Evolutionary conservation across 2,888 invertebrate species (phyloP), one percentile per base, ranked within the genome.

Genomic region (Tenthredo mesomela): DNA sequence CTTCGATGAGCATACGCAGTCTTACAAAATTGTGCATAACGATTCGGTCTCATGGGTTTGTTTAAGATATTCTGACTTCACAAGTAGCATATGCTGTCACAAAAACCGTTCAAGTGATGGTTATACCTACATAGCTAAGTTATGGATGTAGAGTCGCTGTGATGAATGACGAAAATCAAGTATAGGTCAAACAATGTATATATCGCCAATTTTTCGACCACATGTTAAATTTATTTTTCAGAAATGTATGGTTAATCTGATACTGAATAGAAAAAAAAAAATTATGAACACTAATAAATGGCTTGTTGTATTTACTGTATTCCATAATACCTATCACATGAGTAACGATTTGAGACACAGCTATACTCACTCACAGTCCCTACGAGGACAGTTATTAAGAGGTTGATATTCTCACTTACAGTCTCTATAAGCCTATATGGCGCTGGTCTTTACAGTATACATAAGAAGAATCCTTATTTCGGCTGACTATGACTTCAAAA

Each of bases 251-350:
- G 40, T 6, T 5, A 50, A 43, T 33, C 47, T 37, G 37, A 18
- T 71, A 71, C 37, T 71, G 37, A 37, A 87, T 94, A 94, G 89
- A 87, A 47, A 86, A 80, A 58, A 47, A 86, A 77, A 29, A 29
- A 58, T 25, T n/a, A 37, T 71, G 47, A 73, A 29, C 86, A 89
- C 88, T 58, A 47, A 43, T 77, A 61, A 65, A 85, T 67, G 67
- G 29, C 77, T 86, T 67, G 75, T 50, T 37, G 71, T 71, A 71
- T 71, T 71, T 37, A 71, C 50, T 12, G 15, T 71, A 67, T 54
- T 73, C 84, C 54, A 77, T 65, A n/a, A 65, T 87, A 50, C 70
- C 29, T 80, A 50, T 15, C 58, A 37, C 47, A 65, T 29, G 15
- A 84, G 71, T 43, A 2, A 29, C 71, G 12, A 65, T 65, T 21